Evolutionary conservation across 2,797 vertebrate species (phyloP), one percentile per base, ranked within the genome.

Genomic region (Leucoraja ocellata): DNA sequence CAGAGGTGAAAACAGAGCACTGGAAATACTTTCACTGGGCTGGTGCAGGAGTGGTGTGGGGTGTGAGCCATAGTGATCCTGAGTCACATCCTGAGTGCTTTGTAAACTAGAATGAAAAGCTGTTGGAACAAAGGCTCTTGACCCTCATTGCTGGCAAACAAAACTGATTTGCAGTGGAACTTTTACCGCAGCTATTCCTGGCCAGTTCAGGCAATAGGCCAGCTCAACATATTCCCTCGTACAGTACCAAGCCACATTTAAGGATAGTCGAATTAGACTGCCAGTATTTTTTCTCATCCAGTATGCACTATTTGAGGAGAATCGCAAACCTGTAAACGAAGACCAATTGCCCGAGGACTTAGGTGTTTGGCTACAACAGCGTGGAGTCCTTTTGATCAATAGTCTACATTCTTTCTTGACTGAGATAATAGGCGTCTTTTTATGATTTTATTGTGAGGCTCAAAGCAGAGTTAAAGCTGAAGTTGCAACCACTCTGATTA

Each of bases 131-230:
- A 88, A 88, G 84, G 32, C 5, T 25, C 25, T 32, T n/a, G 9
- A 88, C 65, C 54, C 16, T 86, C 14, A 14, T 86, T n/a, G 58
- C 84, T 68, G 7, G 63, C 16, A 68, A 86, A 86, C 21, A 28
- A 61, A 84, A n/a, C 3, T n/a, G 11, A 65, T n/a, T 84, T n/a
- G 23, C 25, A 61, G 23, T 86, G 61, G 83, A 65, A 88, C n/a
- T 88, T 88, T 88, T 36, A 88, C 84, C 65, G 84, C 16, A 25
- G 16, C 61, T 88, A 88, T 68, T 88, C 84, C 68, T 68, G n/a
- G 61, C 63, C 63, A 68, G 1, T 88, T 63, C 14, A 36, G 63
- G 84, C 84, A 88, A 7, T 88, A 5, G n/a, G 84, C 84, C 84
- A 88, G 32, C 84, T 28, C 25, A 61, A 25, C 3, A 58, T 83